Base-by-base conservation (phyloP, 2,797 vertebrate species). In the Sebastes wilsoni region DNA sequence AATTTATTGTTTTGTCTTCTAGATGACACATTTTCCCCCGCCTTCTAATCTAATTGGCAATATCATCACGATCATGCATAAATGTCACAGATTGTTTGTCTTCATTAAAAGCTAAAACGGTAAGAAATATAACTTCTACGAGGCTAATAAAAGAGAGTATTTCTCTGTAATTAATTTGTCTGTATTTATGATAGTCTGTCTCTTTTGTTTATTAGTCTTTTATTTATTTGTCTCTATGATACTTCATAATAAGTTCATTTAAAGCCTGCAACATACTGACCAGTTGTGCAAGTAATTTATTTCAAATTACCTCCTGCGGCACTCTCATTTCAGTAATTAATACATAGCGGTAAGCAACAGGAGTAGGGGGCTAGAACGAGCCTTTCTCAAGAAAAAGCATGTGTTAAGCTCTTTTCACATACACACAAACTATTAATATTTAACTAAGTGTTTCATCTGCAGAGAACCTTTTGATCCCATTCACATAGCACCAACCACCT, bases 391-490 rank as follows among this genome's bases (percentile, higher is more conserved):
- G n/a, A 34, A 69, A 68, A 73, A 14, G 22, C 11, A 28, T 4
- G 30, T 23, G 16, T 55, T 61, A 56, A 9, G 27, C 13, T 65
- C 12, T 42, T 75, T 66, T 71, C 68, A 61, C 20, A 22, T 8
- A 30, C 38, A 49, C 8, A 62, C 20, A 83, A 56, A 61, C 55
- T 23, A 36, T 56, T 55, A 49, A 56, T 78, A 71, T 49, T 46
- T 28, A 58, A 64, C 5, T 42, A 8, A 30, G 8, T 52, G 27
- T 20, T 84, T 38, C 10, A 59, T 67, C 42, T 60, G 72, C 72
- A 61, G 42, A 80, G 60, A 56, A 74, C 64, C 74, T 77, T 23
- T 32, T 61, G 23, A 27, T 66, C 72, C 66, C 8, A 59, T 46
- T 76, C 11, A 56, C 54, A 49, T 8, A 38, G 5, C 56, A 64